A percentile compares a stretch with the other conserved stretches of the same genome.
Evolutionary conservation across 2,797 vertebrate genomes (phyloP).

Genomic region (Eidolon dupreanum): DNA sequence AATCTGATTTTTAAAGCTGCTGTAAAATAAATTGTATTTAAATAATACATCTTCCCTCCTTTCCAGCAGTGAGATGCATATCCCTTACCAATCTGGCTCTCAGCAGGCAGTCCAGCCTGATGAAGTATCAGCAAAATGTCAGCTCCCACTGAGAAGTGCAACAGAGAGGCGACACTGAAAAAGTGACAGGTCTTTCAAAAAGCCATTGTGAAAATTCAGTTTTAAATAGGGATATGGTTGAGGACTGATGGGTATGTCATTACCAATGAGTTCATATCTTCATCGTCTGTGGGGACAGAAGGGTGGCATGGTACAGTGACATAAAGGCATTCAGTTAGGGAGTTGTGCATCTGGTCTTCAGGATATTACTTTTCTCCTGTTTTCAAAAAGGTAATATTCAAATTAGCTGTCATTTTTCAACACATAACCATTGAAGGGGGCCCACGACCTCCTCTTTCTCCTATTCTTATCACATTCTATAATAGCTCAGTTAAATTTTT

Average conservation of each 20-base stretch:
- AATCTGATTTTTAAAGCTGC: constrained; percentile 71
- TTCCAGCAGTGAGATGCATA: constrained; percentile 81
- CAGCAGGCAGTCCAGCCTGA: constrained; percentile 84
- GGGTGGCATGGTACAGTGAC: not conserved
- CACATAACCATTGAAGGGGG: not conserved
- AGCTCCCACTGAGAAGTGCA: constrained; percentile 83
- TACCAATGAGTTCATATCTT: not conserved
- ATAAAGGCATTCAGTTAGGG: not conserved
- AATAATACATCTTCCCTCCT: constrained; percentile 82
- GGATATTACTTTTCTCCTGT: not conserved
- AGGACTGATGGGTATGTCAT: constrained; percentile 31
- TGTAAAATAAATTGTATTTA: constrained; percentile 78
- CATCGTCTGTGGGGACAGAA: not conserved
- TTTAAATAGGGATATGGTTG: constrained; percentile 39
- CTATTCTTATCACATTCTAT: not conserved
- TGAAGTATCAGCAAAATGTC: constrained; percentile 87
- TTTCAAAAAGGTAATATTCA: not conserved
- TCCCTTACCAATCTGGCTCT: constrained; percentile 85
- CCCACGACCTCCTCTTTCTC: not conserved
- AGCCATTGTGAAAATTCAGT: constrained; percentile 80
- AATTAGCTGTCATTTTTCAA: not conserved
- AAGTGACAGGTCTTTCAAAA: constrained; percentile 82
- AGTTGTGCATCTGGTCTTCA: not conserved
- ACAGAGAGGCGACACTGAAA: constrained; percentile 78
- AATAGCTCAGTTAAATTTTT: not conserved